Conservation (phyloP, 2,797 vertebrate species). For the Lacerta viridis region DNA sequence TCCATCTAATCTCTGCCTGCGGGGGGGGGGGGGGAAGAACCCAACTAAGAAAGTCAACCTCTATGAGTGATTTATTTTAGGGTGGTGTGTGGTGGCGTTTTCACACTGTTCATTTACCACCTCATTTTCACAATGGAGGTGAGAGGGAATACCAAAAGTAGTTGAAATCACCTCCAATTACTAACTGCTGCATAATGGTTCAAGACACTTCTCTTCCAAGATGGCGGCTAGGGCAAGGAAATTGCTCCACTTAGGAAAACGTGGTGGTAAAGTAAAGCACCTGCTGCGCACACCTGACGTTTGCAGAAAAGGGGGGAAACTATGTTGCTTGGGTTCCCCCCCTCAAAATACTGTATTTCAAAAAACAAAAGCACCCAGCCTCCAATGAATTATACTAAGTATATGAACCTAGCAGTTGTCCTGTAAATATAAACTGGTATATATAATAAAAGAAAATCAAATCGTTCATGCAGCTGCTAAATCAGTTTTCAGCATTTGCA, state of each 20-base stretch:
- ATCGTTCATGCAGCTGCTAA: constrained; percentile 58
- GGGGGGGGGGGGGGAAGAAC: not conserved
- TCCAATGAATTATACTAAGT: not conserved
- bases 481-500: constrained; percentile 60
- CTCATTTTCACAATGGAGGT: not conserved
- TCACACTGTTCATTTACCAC: not conserved
- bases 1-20: not conserved
- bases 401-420: constrained; percentile 24
- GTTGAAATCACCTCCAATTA: not conserved
- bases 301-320: not conserved
- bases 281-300: not conserved
- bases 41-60: not conserved
- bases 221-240: not conserved
- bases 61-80: not conserved
- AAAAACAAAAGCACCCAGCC: constrained; percentile 27
- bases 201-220: not conserved
- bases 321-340: not conserved
- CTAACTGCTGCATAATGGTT: not conserved
- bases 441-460: constrained; percentile 34
- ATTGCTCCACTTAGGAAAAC: not conserved
- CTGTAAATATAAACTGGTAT: constrained; percentile 9
- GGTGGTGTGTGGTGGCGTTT: too few relatives aligned
- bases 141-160: not conserved
- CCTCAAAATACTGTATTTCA: constrained; percentile 21
- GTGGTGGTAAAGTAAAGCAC: not conserved